These are phyloP conservation scores for Drosophila nigromelanica DNA, from an alignment of 1,140 invertebrate species.

Conservation along the genomic window DNA sequence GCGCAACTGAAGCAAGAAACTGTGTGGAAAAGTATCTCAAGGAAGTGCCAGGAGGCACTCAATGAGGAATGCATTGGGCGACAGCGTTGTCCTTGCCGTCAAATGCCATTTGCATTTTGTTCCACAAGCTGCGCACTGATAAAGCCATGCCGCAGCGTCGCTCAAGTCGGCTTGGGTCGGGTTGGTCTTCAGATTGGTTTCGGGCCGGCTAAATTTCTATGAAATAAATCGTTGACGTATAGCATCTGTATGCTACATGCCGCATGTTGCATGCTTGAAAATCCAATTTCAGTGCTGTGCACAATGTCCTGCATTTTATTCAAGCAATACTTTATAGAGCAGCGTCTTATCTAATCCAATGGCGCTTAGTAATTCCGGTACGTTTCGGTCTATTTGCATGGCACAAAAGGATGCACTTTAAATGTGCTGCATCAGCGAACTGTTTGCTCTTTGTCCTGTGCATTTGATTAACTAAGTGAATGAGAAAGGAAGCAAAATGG, in stretches of 20 bases:
- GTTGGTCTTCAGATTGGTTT: conserved; percentile 3
- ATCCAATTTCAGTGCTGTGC: conserved; percentile 63
- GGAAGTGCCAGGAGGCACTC: conserved; percentile 50
- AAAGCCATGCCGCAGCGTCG: conserved; percentile 62
- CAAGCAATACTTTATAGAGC: conserved; percentile 50
- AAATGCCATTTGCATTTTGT: conserved; percentile 72
- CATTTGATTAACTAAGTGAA: conserved; percentile 71
- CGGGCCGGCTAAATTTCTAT: conserved; percentile 48
- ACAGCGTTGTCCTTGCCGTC: conserved; percentile 60
- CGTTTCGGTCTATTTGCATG: conserved; percentile 5
- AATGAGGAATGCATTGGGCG: conserved; percentile 51
- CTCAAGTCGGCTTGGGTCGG: background rate
- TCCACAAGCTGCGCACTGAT: conserved; percentile 47
- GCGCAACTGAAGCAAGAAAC: conserved; percentile 72
- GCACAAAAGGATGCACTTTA: conserved; percentile 51
- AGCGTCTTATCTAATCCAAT: conserved; percentile 24
- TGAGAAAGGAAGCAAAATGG: conserved; percentile 14
- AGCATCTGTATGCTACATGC: conserved; percentile 35
- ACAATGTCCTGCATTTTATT: conserved; percentile 60
- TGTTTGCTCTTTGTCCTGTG: conserved; percentile 60
- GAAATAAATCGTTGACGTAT: conserved; percentile 71
- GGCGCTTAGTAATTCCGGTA: conserved; percentile 27
- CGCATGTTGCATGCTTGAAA: conserved; percentile 30
- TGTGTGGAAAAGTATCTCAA: conserved; percentile 40
- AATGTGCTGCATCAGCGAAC: conserved; percentile 38